A percentile compares a stretch with the other conserved stretches of the same genome.
Conservation (phyloP, 1,140 invertebrate genomes). For the Drosophila suzukii region DNA sequence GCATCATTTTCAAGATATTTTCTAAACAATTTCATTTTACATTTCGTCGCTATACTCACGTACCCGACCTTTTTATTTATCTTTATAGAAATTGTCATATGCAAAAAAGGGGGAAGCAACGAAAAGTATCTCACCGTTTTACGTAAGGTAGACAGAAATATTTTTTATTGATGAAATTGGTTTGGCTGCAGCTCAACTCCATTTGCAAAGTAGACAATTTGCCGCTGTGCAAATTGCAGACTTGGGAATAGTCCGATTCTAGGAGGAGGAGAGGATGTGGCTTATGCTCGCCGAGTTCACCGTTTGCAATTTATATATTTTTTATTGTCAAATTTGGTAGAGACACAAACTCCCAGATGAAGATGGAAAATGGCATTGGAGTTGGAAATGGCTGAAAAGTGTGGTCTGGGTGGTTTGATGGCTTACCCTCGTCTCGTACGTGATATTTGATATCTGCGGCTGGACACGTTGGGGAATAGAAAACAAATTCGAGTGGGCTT, state of each 20-base stretch:
- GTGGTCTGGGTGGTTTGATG: conserved; percentile 8
- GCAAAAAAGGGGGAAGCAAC: conserved; percentile 7
- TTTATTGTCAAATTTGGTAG: conserved; percentile 78
- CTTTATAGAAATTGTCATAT: conserved; percentile 54
- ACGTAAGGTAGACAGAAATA: conserved; percentile 58
- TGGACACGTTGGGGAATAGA: conserved; percentile 71
- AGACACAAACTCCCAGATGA: conserved; percentile 41
- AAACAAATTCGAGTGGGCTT: conserved; percentile 9
- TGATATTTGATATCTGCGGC: conserved; percentile 68
- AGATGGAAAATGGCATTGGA: conserved; percentile 32
- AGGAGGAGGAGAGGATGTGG: conserved; percentile 8
- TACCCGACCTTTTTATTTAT: conserved; percentile 34
- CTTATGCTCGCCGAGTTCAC: conserved; percentile 13
- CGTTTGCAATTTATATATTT: conserved; percentile 60
- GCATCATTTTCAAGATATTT: not conserved
- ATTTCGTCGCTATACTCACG: conserved; percentile 10
- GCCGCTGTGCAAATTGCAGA: conserved; percentile 64
- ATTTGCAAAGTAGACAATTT: conserved; percentile 80
- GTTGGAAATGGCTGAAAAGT: not conserved
- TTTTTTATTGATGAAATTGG: conserved; percentile 82
- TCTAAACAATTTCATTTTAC: conserved; percentile 17
- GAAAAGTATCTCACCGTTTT: conserved; percentile 8
- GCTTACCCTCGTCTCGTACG: conserved; percentile 76
- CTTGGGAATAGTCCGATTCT: conserved; percentile 56
- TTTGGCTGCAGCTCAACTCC: conserved; percentile 59